A percentile compares a stretch with the other conserved stretches of the same genome.
Evolutionary conservation across 2,888 invertebrate genomes (phyloP).

Genomic region (Apocheima hispidaria): DNA sequence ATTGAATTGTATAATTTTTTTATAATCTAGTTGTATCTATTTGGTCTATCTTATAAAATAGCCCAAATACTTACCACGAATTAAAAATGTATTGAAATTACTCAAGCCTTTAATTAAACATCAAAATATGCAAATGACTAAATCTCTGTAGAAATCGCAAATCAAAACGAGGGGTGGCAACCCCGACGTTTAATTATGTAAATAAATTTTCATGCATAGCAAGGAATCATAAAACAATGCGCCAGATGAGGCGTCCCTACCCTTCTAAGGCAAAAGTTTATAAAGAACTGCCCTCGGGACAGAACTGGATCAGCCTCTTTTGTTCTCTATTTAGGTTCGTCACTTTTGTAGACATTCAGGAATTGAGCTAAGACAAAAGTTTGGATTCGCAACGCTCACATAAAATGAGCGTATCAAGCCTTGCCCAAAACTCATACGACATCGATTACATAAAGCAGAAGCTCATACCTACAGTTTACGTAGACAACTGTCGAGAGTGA

Average conservation of each 20-base stretch:
- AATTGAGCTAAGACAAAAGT: constrained; percentile 22
- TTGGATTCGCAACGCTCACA: not conserved
- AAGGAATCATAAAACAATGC: constrained; percentile 79
- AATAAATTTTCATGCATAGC: constrained; percentile 82
- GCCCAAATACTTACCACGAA: too few relatives aligned
- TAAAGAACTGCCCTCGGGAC: constrained; percentile 71
- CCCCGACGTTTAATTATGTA: constrained; percentile 81
- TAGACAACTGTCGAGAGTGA: constrained; percentile 60
- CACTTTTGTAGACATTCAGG: constrained; percentile 34
- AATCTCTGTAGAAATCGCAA: constrained; percentile 79
- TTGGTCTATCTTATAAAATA: too few relatives aligned
- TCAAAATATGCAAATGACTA: constrained; percentile 76
- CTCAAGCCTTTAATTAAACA: constrained; percentile 63
- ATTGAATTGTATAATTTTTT: too few relatives aligned
- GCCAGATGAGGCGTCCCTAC: constrained; percentile 71
- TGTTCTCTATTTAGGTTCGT: constrained; percentile 55
- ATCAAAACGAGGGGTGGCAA: constrained; percentile 72
- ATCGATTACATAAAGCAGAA: constrained; percentile 55
- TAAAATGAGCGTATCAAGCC: constrained; percentile 41
- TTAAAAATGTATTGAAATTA: not conserved
- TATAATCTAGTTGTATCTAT: too few relatives aligned
- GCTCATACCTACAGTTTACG: constrained; percentile 57
- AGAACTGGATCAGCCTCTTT: constrained; percentile 62
- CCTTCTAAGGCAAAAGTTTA: constrained; percentile 73
- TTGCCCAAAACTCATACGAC: constrained; percentile 47